A percentile compares a stretch with the other conserved stretches of the same genome.
These are phyloP conservation scores for Apodemia zela DNA, from an alignment of 2,888 invertebrate species.

Conservation along the genomic window DNA sequence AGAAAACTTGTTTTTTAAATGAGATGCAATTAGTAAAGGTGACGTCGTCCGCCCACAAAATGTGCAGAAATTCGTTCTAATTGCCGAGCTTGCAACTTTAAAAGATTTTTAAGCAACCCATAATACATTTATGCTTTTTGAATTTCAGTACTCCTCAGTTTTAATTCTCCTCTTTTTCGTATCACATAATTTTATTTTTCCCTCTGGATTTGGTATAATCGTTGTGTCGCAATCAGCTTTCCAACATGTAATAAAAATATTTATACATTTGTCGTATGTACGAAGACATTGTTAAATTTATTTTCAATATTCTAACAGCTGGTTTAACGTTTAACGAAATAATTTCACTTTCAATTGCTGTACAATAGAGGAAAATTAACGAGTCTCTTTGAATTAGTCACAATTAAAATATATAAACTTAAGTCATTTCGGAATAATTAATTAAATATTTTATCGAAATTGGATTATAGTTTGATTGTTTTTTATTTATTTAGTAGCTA, in stretches of 20 bases:
- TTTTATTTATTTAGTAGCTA: too few relatives aligned
- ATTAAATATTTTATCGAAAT: background rate
- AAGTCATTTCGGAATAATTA: background rate
- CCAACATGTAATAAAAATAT: constrained; percentile 39
- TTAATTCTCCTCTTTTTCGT: background rate
- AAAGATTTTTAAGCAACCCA: constrained; percentile 2
- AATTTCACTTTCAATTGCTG: background rate
- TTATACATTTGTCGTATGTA: constrained; percentile 32
- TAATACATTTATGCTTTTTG: constrained; percentile 1
- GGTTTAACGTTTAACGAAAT: constrained; percentile 3
- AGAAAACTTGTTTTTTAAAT: constrained; percentile 35
- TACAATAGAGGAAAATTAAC: background rate
- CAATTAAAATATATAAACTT: constrained; percentile 1
- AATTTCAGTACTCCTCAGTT: background rate
- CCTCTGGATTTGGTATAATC: background rate
- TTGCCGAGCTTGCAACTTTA: constrained; percentile 28
- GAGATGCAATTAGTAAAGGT: constrained; percentile 39
- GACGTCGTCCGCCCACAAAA: constrained; percentile 35
- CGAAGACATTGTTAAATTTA: constrained; percentile 27
- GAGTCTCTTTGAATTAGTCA: constrained; percentile 7
- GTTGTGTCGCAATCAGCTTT: constrained; percentile 38
- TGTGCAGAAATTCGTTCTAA: constrained; percentile 34
- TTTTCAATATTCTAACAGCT: constrained; percentile 25
- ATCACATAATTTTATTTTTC: background rate
- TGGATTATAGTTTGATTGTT: background rate